Percentiles rank a stretch among this genome's conserved stretches.
phyloP scores from a whole-genome alignment of 2,113 vertebrate genomes.

The Ctenodactylus gundi region DNA sequence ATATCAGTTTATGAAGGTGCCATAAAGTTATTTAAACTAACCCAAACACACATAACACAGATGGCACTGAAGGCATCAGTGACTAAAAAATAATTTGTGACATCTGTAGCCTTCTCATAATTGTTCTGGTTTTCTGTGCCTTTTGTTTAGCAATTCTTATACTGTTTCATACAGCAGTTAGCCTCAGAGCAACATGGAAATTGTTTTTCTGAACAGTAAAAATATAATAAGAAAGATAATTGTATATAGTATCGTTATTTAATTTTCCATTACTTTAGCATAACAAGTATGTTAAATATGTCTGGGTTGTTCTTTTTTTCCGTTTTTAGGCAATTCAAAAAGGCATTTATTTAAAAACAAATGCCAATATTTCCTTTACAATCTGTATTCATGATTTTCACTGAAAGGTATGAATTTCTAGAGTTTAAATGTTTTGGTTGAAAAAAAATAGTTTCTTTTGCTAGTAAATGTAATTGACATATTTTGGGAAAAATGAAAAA shows the following conservation, averaged over 20 bases:
- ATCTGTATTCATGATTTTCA: background rate
- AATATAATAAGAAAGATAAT: constrained; percentile 2
- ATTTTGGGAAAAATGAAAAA: background rate
- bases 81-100: constrained; percentile 70
- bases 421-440: background rate
- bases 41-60: constrained; percentile 58
- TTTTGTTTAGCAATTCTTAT: constrained; percentile 49
- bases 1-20: constrained; percentile 67
- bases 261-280: background rate
- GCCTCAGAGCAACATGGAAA: background rate
- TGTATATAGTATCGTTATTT: constrained; percentile 22
- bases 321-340: background rate
- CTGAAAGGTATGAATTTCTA: background rate
- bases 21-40: constrained; percentile 64
- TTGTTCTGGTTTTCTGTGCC: constrained; percentile 16
- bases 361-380: background rate
- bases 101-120: constrained; percentile 65
- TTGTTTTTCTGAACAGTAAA: constrained; percentile 36
- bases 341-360: background rate
- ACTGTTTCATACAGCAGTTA: constrained; percentile 32
- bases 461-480: background rate
- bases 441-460: background rate
- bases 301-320: background rate
- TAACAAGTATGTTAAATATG: constrained; percentile 20
- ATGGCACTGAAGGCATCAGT: constrained; percentile 54